These are phyloP conservation scores for Tachycineta bicolor DNA, from an alignment of 2,113 vertebrate species.

Conservation along the genomic window DNA sequence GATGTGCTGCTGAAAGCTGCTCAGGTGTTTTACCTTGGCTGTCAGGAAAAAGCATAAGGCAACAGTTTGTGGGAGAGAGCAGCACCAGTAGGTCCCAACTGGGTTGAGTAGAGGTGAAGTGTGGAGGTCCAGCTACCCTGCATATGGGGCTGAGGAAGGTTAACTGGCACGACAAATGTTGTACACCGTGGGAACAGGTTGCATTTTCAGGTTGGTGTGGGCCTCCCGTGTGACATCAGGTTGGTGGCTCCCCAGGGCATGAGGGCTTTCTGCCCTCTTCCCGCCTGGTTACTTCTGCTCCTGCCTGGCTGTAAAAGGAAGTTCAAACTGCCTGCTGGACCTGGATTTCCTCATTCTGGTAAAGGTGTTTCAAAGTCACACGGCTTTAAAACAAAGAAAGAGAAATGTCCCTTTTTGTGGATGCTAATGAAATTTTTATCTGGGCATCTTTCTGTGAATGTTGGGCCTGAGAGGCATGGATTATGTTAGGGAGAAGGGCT, in stretches of 20 bases:
- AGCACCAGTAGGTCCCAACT: not conserved
- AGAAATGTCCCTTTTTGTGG: not conserved
- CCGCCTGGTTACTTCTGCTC: not conserved
- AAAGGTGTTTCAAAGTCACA: slow-evolving; percentile 2
- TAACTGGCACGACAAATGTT: rapidly evolving
- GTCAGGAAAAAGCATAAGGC: not conserved
- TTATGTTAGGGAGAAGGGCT: slow-evolving; percentile 19
- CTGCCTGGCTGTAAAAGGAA: not conserved
- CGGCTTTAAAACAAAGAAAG: not conserved
- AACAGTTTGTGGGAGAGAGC: not conserved
- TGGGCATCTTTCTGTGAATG: slow-evolving; percentile 19
- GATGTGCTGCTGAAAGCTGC: not conserved
- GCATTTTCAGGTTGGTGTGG: not conserved
- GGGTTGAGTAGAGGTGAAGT: not conserved
- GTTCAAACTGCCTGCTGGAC: not conserved
- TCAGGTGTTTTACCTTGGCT: not conserved
- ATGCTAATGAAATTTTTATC: slow-evolving; percentile 56
- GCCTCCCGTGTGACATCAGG: too few species aligned
- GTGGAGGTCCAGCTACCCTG: not conserved
- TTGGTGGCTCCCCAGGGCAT: not conserved
- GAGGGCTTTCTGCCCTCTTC: not conserved
- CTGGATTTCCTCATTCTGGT: not conserved
- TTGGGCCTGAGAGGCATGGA: slow-evolving; percentile 13
- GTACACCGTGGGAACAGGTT: not conserved
- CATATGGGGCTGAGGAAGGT: rapidly evolving